A percentile compares a stretch with the other conserved stretches of the same genome.
phyloP scores from a whole-genome alignment of 2,888 invertebrate species.

The Elysia crispata region DNA sequence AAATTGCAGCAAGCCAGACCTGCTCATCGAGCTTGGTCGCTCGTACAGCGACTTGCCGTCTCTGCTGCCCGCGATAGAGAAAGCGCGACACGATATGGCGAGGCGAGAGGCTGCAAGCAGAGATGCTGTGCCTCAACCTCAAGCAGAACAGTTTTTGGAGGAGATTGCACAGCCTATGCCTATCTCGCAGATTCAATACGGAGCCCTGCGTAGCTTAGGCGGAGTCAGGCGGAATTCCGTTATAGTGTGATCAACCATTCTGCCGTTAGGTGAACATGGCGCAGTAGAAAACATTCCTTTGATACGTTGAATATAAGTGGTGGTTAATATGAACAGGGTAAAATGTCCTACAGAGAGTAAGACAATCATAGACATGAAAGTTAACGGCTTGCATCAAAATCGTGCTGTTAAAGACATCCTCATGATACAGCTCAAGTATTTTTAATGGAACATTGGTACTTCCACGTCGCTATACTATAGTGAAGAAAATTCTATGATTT shows the following conservation, averaged over 20 bases:
- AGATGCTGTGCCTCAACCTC: neutral
- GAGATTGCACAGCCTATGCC: constrained; percentile 2
- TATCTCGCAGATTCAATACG: constrained; percentile 37
- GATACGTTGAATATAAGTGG: no score
- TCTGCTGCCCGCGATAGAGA: constrained; percentile 50
- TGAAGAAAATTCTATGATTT: no score
- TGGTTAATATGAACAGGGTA: no score
- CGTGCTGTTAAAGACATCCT: no score
- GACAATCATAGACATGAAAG: no score
- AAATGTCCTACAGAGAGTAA: no score
- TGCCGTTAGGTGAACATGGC: no score
- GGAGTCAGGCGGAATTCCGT: constrained; percentile 43
- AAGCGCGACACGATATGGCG: constrained; percentile 41
- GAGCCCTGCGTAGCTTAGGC: constrained; percentile 25
- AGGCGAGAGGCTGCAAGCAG: constrained; percentile 5
- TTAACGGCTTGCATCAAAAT: no score
- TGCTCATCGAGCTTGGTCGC: constrained; percentile 52
- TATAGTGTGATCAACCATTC: neutral
- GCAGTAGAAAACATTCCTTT: no score
- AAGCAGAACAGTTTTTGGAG: neutral
- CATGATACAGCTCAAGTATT: no score
- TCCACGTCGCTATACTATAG: no score
- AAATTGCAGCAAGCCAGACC: constrained; percentile 50
- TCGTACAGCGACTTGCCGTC: constrained; percentile 55
- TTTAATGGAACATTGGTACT: no score